Evolutionary conservation across 2,113 vertebrate genomes (phyloP).

Genomic region (Hippoglossus stenolepis): DNA sequence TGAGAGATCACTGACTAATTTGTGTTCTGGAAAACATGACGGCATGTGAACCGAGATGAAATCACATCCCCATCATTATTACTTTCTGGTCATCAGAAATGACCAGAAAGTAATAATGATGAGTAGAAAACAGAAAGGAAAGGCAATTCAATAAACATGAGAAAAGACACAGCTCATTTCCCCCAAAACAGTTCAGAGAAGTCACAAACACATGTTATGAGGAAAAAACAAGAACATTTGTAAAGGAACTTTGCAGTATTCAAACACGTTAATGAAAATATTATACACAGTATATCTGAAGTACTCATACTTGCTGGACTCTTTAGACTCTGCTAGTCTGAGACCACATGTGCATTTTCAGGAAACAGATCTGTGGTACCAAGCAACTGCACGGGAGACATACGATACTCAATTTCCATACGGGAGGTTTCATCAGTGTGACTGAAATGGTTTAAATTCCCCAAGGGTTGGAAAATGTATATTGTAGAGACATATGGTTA

Average conservation of each 20-base stretch:
- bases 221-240: neutral
- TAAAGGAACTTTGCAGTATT: neutral
- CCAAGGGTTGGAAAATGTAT: slow-evolving; percentile 17
- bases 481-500: slow-evolving; percentile 24
- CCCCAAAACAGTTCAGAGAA: neutral
- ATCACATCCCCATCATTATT: slow-evolving; percentile 8
- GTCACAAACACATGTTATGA: neutral
- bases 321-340: too few species aligned
- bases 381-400: neutral
- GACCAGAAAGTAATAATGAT: slow-evolving; percentile 28
- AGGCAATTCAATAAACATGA: slow-evolving; percentile 20
- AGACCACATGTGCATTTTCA: neutral
- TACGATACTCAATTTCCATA: neutral
- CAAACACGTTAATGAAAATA: neutral
- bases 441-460: slow-evolving; percentile 3
- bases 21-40: slow-evolving; percentile 31
- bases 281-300: neutral
- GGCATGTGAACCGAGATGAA: slow-evolving; percentile 30
- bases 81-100: neutral
- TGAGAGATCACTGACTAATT: slow-evolving; percentile 15
- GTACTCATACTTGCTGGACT: too few species aligned
- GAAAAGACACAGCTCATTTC: neutral
- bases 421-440: neutral
- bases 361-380: neutral
- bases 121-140: slow-evolving; percentile 9